A percentile compares a stretch with the other conserved stretches of the same genome.
Conservation (phyloP, 2,888 invertebrate genomes). For the Archaeoteleia sp. region DNA sequence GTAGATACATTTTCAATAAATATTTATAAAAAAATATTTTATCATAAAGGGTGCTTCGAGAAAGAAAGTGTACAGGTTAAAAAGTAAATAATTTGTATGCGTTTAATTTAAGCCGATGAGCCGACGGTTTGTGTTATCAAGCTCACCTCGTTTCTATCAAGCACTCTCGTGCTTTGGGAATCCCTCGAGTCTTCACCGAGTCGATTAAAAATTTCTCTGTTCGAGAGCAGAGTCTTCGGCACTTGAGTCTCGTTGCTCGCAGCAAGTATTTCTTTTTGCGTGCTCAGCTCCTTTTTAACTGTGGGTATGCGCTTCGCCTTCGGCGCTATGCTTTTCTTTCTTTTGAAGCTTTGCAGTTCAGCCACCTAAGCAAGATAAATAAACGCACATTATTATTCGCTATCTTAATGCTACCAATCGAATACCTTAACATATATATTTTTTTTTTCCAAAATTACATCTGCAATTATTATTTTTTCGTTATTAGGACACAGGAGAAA, state of each 20-base stretch:
- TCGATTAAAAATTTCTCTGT: constrained; percentile 48
- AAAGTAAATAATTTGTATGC: constrained; percentile 30
- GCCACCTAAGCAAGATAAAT: constrained; percentile 59
- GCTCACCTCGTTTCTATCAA: constrained; percentile 42
- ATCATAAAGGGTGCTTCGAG: too few species aligned
- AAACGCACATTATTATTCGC: constrained; percentile 19
- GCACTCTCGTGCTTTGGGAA: constrained; percentile 15
- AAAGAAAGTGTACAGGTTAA: too few species aligned
- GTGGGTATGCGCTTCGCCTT: constrained; percentile 53
- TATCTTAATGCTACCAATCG: too few species aligned
- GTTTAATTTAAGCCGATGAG: constrained; percentile 27
- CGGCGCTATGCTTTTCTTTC: constrained; percentile 46
- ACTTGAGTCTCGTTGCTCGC: constrained; percentile 61
- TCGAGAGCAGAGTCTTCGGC: constrained; percentile 49
- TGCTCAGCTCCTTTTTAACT: constrained; percentile 70
- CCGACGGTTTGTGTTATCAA: constrained; percentile 23
- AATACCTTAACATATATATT: constrained; percentile 7
- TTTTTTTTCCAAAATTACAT: too few species aligned
- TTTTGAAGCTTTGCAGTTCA: constrained; percentile 64
- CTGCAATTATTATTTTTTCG: too few species aligned
- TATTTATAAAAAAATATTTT: too few species aligned
- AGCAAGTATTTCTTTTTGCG: constrained; percentile 67
- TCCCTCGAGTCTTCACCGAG: constrained; percentile 33
- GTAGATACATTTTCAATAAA: too few species aligned
- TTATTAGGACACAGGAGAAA: too few species aligned